Evolutionary conservation across 2,888 invertebrate species (phyloP), one percentile per base, ranked within the genome.

Genomic region (Branchellion lobata): DNA sequence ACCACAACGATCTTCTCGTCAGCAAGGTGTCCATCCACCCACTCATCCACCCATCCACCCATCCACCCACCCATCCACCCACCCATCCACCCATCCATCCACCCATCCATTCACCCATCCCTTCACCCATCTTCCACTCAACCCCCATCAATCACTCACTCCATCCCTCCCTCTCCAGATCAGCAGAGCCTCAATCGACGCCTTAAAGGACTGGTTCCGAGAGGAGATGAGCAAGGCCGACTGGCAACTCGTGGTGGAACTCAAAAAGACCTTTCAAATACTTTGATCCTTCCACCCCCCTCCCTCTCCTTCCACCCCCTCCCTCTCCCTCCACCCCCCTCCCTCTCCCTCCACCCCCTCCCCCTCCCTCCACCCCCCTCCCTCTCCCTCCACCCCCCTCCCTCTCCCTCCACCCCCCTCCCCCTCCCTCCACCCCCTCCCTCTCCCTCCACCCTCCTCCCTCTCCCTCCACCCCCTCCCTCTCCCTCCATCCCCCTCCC

Each of bases 131-230:
- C 40, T 40, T 14, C 40, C 14, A 5, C 40, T 40, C 40, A 5
- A 8, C 40, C 40, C 40, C n/a, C n/a, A n/a, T n/a, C n/a, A n/a
- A n/a, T n/a, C n/a, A n/a, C n/a, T n/a, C n/a, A n/a, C n/a, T n/a
- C n/a, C n/a, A n/a, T n/a, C n/a, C 40, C 40, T 40, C 40, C 40
- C 40, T 40, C 40, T 40, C 40, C 91, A 97, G 96, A 97, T 99
- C 86, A 93, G 94, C 77, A 92, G 99, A 79, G 94, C 96, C 86
- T 96, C 96, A 82, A 99, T 99, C 87, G 98, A 99, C 89, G 97
- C 96, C 11, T 97, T 98, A 90, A 99, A 99, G 89, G 94, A 97
- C 85, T 96, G 97, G 89, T 99, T 99, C 92, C 91, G 99, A 82
- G 97, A 97, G 85, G 99, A 99, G 88, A 91, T 99, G 85, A 90